Conservation (phyloP, 2,888 invertebrate genomes). For the Mythimna impura region DNA sequence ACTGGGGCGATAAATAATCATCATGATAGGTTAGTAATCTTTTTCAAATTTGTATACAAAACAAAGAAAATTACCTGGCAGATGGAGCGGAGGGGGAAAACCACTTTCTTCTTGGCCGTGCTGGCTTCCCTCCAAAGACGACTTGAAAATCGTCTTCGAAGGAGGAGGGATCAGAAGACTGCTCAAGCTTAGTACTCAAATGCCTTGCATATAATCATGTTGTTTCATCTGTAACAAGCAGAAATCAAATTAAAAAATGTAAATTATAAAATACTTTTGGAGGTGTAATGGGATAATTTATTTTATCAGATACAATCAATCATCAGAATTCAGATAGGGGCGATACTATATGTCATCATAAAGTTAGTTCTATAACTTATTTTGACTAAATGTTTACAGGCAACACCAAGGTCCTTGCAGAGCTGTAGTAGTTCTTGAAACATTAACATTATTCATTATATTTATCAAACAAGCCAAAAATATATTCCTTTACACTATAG, state of each 20-base stretch:
- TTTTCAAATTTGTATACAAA: neutral
- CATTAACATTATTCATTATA: too few relatives aligned
- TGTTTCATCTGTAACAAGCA: conserved; percentile 28
- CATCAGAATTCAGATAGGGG: conserved; percentile 77
- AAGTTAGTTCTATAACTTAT: neutral
- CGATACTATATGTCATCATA: conserved; percentile 71
- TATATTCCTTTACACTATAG: too few relatives aligned
- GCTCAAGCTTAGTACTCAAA: neutral
- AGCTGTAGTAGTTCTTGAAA: too few relatives aligned
- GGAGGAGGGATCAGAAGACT: too few relatives aligned
- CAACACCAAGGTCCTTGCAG: too few relatives aligned
- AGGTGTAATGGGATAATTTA: neutral
- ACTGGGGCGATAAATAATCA: conserved; percentile 68
- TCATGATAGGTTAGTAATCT: conserved; percentile 4
- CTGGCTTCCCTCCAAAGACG: too few relatives aligned
- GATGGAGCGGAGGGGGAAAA: neutral
- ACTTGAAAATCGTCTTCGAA: too few relatives aligned
- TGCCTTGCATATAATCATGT: neutral
- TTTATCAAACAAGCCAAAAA: too few relatives aligned
- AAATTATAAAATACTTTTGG: neutral
- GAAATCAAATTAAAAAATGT: neutral
- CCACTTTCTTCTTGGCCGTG: too few relatives aligned
- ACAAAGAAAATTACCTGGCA: conserved; percentile 4
- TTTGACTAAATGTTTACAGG: neutral
- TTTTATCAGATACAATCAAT: conserved; percentile 72